A percentile compares a stretch with the other conserved stretches of the same genome.
These are phyloP conservation scores for Etia nguti DNA, from an alignment of 2,113 vertebrate genomes.

Conservation along the genomic window DNA sequence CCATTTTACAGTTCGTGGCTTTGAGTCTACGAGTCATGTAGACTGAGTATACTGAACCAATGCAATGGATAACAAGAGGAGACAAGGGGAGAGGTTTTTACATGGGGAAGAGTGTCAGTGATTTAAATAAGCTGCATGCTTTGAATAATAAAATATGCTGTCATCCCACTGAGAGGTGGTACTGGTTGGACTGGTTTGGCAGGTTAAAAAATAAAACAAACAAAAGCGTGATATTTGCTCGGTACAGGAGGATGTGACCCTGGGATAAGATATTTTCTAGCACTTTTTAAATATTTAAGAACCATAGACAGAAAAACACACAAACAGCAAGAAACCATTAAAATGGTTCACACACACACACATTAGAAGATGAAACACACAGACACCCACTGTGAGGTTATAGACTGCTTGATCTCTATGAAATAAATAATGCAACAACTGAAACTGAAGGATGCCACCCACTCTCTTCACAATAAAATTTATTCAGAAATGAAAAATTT, in stretches of 20 bases:
- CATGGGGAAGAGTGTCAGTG: neutral
- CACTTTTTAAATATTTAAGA: neutral
- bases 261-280: neutral
- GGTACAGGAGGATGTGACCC: neutral
- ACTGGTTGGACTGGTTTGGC: neutral
- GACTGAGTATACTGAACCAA: neutral
- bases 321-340: neutral
- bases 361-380: too few relatives aligned
- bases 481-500: neutral
- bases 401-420: too few relatives aligned
- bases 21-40: neutral
- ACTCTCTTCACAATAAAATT: too few relatives aligned
- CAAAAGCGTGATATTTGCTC: neutral
- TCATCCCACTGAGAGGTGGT: neutral
- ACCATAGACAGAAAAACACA: neutral
- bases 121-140: neutral
- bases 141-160: neutral
- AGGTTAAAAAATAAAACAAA: neutral
- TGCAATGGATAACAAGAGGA: neutral
- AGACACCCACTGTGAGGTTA: too few relatives aligned
- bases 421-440: too few relatives aligned
- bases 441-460: too few relatives aligned
- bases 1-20: neutral
- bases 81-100: neutral
- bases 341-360: neutral